phyloP scores from a whole-genome alignment of 2,113 vertebrate genomes.

The Syngnathus scovelli region DNA sequence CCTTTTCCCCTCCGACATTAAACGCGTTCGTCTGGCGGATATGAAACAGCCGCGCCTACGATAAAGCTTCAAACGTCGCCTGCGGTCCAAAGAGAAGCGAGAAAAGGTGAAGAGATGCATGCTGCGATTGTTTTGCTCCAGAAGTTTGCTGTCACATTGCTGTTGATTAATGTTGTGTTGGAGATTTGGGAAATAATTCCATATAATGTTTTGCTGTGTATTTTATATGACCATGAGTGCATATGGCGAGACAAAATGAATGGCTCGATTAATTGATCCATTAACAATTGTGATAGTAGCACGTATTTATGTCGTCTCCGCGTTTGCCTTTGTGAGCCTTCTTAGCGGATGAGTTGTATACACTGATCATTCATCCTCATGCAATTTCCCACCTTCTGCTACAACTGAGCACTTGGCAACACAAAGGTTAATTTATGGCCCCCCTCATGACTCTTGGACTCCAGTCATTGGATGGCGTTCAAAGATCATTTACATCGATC shows the following conservation, averaged over 20 bases:
- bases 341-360: constrained; percentile 3
- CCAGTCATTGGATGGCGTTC: constrained; percentile 22
- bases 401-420: constrained; percentile 21
- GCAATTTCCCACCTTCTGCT: constrained; percentile 12
- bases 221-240: not conserved
- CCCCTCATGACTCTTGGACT: constrained; percentile 15
- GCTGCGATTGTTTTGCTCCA: constrained; percentile 61
- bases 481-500: constrained; percentile 27
- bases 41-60: constrained; percentile 65
- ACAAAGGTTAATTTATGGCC: constrained; percentile 26
- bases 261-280: not conserved
- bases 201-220: constrained; percentile 12
- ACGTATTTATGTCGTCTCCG: not conserved
- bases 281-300: not conserved
- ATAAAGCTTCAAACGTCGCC: constrained; percentile 70
- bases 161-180: constrained; percentile 38
- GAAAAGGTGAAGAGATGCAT: constrained; percentile 65
- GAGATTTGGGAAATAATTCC: constrained; percentile 29
- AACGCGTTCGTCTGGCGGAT: constrained; percentile 70
- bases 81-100: constrained; percentile 55
- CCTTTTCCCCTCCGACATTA: constrained; percentile 71
- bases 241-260: constrained; percentile 3
- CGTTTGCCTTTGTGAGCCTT: not conserved
- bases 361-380: constrained; percentile 15
- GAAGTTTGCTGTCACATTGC: constrained; percentile 48